Conservation (phyloP, 2,113 vertebrate species). For the Phasianus colchicus region DNA sequence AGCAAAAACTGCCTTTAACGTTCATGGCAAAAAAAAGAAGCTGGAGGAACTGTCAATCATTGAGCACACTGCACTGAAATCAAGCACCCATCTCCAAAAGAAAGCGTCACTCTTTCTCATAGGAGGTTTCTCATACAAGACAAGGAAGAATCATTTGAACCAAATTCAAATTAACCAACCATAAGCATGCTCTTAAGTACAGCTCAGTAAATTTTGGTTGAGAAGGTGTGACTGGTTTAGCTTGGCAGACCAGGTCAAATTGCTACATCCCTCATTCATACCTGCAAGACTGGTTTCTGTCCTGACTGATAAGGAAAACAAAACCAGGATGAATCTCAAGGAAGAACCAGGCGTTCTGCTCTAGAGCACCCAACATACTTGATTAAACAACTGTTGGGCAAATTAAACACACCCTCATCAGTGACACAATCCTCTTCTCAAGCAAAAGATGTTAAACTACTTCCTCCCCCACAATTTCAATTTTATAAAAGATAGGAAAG, state of each 20-base stretch:
- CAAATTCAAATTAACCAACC: slow-evolving; percentile 57
- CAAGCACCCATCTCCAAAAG: background rate
- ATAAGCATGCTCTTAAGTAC: background rate
- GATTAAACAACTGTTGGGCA: slow-evolving; percentile 48
- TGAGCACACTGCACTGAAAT: background rate
- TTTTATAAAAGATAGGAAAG: background rate
- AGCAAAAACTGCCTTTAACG: background rate
- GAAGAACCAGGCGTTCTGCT: slow-evolving; percentile 32
- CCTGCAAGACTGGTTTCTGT: slow-evolving; percentile 64
- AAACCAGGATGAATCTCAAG: slow-evolving; percentile 50
- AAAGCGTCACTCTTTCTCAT: background rate
- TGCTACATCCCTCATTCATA: slow-evolving; percentile 45
- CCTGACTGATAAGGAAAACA: slow-evolving; percentile 36
- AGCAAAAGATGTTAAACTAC: slow-evolving; percentile 27
- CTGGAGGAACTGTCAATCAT: background rate
- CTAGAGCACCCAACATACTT: background rate
- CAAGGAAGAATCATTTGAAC: background rate
- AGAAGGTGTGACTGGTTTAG: slow-evolving; percentile 39
- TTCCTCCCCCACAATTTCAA: background rate
- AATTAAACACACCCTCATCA: slow-evolving; percentile 54
- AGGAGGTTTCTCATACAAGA: background rate
- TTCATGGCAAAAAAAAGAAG: background rate
- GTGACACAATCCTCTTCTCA: slow-evolving; percentile 42
- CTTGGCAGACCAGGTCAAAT: background rate
- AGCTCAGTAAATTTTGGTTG: background rate